These are phyloP conservation scores for Cephalotes varians DNA, from an alignment of 2,888 invertebrate genomes.

Conservation along the genomic window DNA sequence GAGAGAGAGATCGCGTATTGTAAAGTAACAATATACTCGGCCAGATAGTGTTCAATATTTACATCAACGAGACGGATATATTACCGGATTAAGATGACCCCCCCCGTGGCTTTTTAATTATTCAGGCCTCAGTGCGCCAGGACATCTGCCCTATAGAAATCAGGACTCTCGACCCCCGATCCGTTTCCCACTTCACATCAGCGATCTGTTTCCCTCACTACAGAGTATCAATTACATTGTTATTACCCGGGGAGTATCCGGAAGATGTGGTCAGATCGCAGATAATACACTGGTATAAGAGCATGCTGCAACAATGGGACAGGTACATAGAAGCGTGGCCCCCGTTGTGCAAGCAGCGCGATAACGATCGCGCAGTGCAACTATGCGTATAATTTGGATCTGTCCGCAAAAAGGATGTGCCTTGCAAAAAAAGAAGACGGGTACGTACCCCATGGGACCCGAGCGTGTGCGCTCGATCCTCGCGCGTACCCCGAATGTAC, in stretches of 20 bases:
- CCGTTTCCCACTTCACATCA: background rate
- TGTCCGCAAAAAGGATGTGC: conserved; percentile 34
- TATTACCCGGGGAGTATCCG: conserved; percentile 80
- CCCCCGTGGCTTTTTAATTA: conserved; percentile 84
- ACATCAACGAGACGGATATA: conserved; percentile 50
- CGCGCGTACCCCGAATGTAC: background rate
- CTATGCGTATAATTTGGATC: conserved; percentile 84
- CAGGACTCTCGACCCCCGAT: conserved; percentile 40
- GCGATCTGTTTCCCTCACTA: conserved; percentile 33
- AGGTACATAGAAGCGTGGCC: conserved; percentile 68
- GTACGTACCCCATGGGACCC: conserved; percentile 25
- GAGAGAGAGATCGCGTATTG: background rate
- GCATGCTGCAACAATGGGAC: conserved; percentile 79
- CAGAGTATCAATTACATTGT: conserved; percentile 85
- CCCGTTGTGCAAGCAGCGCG: conserved; percentile 72
- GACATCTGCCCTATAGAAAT: conserved; percentile 79
- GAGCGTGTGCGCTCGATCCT: background rate
- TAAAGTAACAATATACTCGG: conserved; percentile 12
- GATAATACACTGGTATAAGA: conserved; percentile 84
- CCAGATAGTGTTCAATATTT: conserved; percentile 40
- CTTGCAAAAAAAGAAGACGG: conserved; percentile 26
- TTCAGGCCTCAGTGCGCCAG: conserved; percentile 76
- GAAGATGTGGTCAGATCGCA: conserved; percentile 72
- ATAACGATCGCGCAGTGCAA: conserved; percentile 83
- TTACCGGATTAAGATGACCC: conserved; percentile 84